Percentiles rank a stretch among this genome's conserved stretches.
Evolutionary conservation across 2,797 vertebrate species (phyloP).

Genomic region (Darevskia nairensis): DNA sequence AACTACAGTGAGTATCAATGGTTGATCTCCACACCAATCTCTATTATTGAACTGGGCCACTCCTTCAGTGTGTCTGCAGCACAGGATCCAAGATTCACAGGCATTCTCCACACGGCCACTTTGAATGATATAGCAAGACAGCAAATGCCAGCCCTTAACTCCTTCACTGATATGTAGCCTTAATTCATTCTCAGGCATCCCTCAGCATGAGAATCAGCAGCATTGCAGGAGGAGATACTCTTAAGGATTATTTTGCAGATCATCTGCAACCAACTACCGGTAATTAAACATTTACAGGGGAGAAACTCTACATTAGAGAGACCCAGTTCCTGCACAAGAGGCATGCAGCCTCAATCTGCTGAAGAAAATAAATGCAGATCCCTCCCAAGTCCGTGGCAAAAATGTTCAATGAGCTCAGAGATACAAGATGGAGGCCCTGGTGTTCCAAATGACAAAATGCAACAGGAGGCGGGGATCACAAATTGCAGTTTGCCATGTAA

Average conservation of each 20-base stretch:
- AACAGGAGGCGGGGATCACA: constrained; percentile 1
- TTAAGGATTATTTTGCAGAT: neutral
- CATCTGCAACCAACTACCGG: neutral
- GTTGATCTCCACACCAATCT: neutral
- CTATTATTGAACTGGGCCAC: no score
- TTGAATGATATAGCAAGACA: neutral
- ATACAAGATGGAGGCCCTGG: constrained; percentile 44
- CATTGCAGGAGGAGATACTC: neutral
- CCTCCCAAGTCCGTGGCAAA: neutral
- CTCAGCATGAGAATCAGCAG: neutral
- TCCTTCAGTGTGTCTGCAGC: neutral
- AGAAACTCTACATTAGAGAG: neutral
- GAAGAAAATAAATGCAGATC: constrained; percentile 3
- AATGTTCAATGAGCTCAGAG: constrained; percentile 20
- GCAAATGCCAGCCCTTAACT: neutral
- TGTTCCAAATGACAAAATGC: constrained; percentile 41
- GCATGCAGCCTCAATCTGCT: neutral
- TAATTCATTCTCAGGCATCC: neutral
- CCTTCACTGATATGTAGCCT: neutral
- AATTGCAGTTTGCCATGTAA: constrained; percentile 4
- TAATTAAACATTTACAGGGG: neutral
- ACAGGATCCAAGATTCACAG: neutral
- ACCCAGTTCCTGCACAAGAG: neutral
- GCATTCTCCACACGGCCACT: neutral
- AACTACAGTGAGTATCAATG: neutral